Conservation (phyloP, 2,888 invertebrate genomes). For the Aspidiotus destructor region DNA sequence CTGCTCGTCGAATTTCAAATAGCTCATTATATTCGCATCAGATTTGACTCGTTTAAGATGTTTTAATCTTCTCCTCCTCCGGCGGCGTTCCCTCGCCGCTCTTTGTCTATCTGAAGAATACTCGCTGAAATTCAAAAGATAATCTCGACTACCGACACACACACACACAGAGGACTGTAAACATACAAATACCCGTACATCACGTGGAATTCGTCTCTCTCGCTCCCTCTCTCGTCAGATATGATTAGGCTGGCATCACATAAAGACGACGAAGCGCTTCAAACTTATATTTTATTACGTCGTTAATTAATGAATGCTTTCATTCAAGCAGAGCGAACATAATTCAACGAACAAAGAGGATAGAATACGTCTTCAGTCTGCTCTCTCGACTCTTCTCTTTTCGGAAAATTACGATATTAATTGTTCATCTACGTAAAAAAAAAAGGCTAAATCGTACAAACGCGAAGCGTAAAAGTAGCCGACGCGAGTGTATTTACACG, state of each 20-base stretch:
- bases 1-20: background rate
- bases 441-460: no score
- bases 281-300: background rate
- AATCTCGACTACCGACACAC: background rate
- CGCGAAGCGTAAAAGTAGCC: no score
- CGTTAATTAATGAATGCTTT: constrained; percentile 4
- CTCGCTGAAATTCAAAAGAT: background rate
- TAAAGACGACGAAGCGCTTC: background rate
- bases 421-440: background rate
- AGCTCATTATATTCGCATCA: constrained; percentile 4
- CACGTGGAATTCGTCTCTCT: no score
- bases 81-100: no score
- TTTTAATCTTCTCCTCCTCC: no score
- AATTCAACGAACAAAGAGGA: constrained; percentile 2
- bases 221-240: no score
- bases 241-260: no score
- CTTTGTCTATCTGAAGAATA: no score
- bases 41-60: background rate
- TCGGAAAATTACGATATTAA: background rate
- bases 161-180: background rate
- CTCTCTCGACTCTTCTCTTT: no score
- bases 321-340: background rate
- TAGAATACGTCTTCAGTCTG: background rate
- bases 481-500: no score
- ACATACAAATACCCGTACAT: no score